A percentile compares a stretch with the other conserved stretches of the same genome.
Evolutionary conservation across 1,140 invertebrate species (phyloP).

Genomic region (Zaprionus capensis): DNA sequence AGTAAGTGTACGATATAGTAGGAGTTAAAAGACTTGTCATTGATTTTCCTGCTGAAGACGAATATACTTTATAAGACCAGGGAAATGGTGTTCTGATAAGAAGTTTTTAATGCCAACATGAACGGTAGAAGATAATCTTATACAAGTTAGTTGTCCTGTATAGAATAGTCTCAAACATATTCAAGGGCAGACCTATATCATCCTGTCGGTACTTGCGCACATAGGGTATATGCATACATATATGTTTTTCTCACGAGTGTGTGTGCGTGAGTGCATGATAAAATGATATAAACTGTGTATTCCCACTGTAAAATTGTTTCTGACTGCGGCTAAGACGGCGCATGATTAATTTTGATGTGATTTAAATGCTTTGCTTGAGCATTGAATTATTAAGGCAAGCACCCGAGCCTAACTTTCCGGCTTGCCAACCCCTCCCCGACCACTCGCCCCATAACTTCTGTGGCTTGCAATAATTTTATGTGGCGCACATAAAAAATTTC

Average conservation of each 20-base stretch:
- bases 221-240: not conserved
- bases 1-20: not conserved
- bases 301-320: conserved; percentile 49
- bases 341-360: conserved; percentile 64
- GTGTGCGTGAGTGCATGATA: conserved; percentile 18
- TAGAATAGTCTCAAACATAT: not conserved
- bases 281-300: conserved; percentile 54
- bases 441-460: not conserved
- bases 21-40: too few relatives aligned
- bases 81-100: too few relatives aligned
- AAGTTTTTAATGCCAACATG: too few relatives aligned
- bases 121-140: too few relatives aligned
- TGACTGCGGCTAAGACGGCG: conserved; percentile 30
- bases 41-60: too few relatives aligned
- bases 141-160: not conserved
- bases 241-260: conserved; percentile 4
- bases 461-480: conserved; percentile 59
- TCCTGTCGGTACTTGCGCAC: not conserved
- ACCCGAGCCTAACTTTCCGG: conserved; percentile 18
- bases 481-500: conserved; percentile 52
- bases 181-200: not conserved
- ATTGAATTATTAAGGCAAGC: conserved; percentile 62
- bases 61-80: too few relatives aligned
- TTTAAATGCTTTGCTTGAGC: conserved; percentile 61
- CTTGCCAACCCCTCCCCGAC: not conserved